Evolutionary conservation across 2,888 invertebrate genomes (phyloP), one percentile per base, ranked within the genome.

Genomic region (Drosophila subquinaria): DNA sequence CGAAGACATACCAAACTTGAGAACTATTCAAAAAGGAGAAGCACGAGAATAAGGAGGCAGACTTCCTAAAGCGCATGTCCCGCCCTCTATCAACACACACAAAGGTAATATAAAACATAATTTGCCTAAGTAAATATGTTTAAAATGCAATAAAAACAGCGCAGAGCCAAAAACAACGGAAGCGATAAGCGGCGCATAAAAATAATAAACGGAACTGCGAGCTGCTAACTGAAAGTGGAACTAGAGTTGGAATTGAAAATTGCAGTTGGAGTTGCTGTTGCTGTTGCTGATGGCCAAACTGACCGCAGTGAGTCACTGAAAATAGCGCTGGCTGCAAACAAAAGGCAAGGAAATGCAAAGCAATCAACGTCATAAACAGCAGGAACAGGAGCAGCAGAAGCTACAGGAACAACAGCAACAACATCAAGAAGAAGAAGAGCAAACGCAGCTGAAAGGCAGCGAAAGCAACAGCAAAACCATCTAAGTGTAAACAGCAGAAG

Each of bases 281-380:
- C 11, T 20, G 17, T 42, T 20, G 42, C 47, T 30, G 60, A 30
- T 50, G 84, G 61, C 53, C 62, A 64, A n/a, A 47, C 68, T 68
- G 62, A 63, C 63, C 67, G 47, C 67, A 48, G 57, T 17, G 27
- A 53, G 50, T n/a, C 43, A 40, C 40, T 42, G 51, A 47, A 56
- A 50, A 52, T 3, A 38, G 27, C 27, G 9, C 17, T 50, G 51
- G 42, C 35, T 17, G 62, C 38, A 64, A 74, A 76, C 64, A 83
- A 67, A 59, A 76, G 67, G 65, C 69, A 62, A 69, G 89, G 89
- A 81, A 76, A 85, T 89, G 85, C 85, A 75, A 85, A 87, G 89
- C 79, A 89, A 84, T 83, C 84, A 84, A 81, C 84, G 76, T 84
- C 81, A 81, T 81, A 81, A 83, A 56, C 81, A 82, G 76, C 67